Percentiles rank a stretch among this genome's conserved stretches.
Evolutionary conservation across 2,113 vertebrate species (phyloP).

Genomic region (Pedetes capensis): DNA sequence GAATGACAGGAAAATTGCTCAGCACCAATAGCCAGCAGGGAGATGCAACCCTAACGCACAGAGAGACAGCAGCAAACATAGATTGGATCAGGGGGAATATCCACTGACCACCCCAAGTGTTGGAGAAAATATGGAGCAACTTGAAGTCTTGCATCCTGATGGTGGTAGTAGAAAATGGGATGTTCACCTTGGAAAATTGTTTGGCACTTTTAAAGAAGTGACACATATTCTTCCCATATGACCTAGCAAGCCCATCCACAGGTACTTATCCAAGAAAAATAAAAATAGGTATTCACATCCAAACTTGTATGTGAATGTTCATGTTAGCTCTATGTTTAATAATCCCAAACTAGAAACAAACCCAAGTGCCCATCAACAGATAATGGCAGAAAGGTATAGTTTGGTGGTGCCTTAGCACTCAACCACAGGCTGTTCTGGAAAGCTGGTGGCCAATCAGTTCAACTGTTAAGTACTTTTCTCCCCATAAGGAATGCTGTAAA

Average conservation of each 20-base stretch:
- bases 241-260: neutral
- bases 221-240: neutral
- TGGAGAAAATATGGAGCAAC: neutral
- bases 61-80: fast-evolving
- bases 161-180: neutral
- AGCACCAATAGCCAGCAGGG: neutral
- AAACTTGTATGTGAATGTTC: neutral
- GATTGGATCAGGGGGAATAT: neutral
- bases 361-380: no score
- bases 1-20: no score
- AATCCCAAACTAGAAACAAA: neutral
- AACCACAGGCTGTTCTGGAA: no score
- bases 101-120: no score
- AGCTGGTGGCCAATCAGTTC: no score
- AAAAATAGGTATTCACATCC: neutral
- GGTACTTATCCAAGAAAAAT: neutral
- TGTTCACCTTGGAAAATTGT: neutral
- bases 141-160: neutral
- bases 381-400: neutral
- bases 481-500: no score
- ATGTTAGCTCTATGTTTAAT: neutral
- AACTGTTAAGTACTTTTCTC: no score
- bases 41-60: neutral
- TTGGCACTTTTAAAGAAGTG: neutral
- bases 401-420: no score